These are phyloP conservation scores for Elaphurus davidianus DNA, from an alignment of 2,113 vertebrate species.

Conservation along the genomic window DNA sequence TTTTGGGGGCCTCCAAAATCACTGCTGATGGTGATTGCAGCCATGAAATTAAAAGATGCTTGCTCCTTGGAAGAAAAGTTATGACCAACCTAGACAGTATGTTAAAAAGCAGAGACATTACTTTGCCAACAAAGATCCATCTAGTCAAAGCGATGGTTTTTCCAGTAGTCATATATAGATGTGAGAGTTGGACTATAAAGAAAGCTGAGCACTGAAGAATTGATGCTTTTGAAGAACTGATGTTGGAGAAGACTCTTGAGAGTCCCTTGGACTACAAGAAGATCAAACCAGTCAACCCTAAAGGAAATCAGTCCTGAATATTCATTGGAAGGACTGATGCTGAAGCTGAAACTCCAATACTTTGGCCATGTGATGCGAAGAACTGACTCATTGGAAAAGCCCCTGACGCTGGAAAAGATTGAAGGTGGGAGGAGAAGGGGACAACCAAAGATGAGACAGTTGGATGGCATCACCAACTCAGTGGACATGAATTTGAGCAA, in stretches of 20 bases:
- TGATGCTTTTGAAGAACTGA: not conserved
- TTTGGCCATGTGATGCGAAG: not conserved
- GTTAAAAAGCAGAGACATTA: not conserved
- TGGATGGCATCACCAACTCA: not conserved
- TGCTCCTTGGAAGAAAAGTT: not conserved
- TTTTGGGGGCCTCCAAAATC: not conserved
- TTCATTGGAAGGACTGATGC: not conserved
- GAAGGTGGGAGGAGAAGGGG: not conserved
- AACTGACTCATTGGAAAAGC: not conserved
- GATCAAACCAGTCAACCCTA: not conserved
- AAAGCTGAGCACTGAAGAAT: not conserved
- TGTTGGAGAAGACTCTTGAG: not conserved
- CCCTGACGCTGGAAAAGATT: not conserved
- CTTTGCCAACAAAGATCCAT: not conserved
- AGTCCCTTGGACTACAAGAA: not conserved
- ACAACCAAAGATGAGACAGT: fast-evolving
- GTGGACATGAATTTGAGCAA: not conserved
- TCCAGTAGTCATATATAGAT: not conserved
- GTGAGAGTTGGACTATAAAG: not conserved
- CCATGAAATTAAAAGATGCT: not conserved
- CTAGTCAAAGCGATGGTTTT: not conserved
- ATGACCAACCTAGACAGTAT: not conserved
- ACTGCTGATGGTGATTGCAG: not conserved
- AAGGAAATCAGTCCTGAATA: not conserved
- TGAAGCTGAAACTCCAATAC: not conserved